phyloP scores from a whole-genome alignment of 2,113 vertebrate species.

The Eclectus roratus region DNA sequence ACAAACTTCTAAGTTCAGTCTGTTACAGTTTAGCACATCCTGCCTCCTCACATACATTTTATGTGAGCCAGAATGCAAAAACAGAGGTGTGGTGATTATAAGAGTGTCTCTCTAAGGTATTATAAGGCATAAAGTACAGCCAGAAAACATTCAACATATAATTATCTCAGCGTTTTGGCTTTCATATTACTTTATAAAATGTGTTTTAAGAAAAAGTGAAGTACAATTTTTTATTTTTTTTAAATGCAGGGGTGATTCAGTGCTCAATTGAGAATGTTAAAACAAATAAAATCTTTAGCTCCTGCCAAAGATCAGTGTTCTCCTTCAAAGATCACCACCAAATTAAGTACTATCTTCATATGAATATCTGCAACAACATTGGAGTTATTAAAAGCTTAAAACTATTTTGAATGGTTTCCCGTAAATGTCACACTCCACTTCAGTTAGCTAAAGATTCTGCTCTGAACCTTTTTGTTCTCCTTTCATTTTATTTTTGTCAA shows the following conservation, averaged over 20 bases:
- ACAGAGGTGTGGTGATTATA: conserved; percentile 21
- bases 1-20: background rate
- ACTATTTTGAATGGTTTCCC: background rate
- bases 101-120: conserved; percentile 25
- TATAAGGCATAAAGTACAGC: conserved; percentile 17
- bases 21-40: background rate
- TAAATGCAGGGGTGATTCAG: background rate
- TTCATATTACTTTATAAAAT: conserved; percentile 24
- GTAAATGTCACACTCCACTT: background rate
- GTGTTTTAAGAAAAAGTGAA: background rate
- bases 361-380: background rate
- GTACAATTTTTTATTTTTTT: background rate
- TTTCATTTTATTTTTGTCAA: background rate
- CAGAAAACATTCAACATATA: conserved; percentile 37
- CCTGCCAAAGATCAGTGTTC: conserved; percentile 5
- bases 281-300: background rate
- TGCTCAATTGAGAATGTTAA: background rate
- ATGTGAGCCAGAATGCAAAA: conserved; percentile 1
- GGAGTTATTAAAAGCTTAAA: background rate
- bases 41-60: background rate
- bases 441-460: background rate
- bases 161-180: conserved; percentile 39
- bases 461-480: background rate
- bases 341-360: conserved; percentile 19
- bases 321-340: background rate